Conservation (phyloP, 2,888 invertebrate genomes). For the Penaeus monodon region DNA sequence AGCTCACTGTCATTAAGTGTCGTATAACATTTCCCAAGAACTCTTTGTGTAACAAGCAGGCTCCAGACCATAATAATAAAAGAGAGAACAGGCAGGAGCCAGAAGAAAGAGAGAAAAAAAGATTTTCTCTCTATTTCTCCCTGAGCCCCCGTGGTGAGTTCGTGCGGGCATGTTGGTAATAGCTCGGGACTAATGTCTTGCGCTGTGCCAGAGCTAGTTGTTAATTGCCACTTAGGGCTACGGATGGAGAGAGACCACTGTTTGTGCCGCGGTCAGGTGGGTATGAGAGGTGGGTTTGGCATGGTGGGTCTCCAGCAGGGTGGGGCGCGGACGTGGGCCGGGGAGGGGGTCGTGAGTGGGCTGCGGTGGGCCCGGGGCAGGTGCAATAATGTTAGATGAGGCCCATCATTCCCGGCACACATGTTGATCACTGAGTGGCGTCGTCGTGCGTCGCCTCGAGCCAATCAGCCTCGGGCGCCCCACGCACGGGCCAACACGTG, state of each 20-base stretch:
- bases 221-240: constrained; percentile 40
- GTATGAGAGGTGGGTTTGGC: constrained; percentile 14
- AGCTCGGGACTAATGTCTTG: constrained; percentile 29
- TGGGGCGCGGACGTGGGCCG: constrained; percentile 30
- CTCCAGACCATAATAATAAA: background rate
- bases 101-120: background rate
- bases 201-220: constrained; percentile 38
- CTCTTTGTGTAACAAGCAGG: constrained; percentile 1
- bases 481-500: constrained; percentile 61
- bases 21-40: background rate
- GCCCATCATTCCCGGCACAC: constrained; percentile 45
- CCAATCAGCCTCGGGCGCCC: constrained; percentile 53
- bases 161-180: constrained; percentile 32
- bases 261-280: constrained; percentile 25
- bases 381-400: constrained; percentile 55
- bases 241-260: constrained; percentile 29
- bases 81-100: background rate
- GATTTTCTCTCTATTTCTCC: too few species aligned
- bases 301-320: constrained; percentile 17
- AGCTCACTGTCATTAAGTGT: background rate
- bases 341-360: background rate
- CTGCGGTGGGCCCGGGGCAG: constrained; percentile 28
- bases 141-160: background rate
- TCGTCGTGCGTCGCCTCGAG: constrained; percentile 51
- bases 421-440: constrained; percentile 48